Evolutionary conservation across 92 coral and sea anemone species (phyloP).

Genomic region (Phenganax subtilis): DNA sequence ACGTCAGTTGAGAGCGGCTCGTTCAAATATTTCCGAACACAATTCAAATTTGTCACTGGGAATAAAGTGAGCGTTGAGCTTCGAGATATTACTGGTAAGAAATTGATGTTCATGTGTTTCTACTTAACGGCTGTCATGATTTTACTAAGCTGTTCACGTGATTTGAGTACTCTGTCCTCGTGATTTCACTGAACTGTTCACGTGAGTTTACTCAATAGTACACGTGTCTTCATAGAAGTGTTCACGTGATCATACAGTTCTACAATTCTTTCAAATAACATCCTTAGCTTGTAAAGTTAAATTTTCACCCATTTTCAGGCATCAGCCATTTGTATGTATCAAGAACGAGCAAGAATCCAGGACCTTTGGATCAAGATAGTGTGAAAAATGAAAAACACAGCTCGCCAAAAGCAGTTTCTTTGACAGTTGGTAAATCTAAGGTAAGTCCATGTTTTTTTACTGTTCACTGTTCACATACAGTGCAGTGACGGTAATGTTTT

Average conservation of each 20-base stretch:
- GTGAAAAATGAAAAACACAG: slow-evolving; percentile 62
- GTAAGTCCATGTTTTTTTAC: background rate
- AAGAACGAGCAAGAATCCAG: slow-evolving; percentile 66
- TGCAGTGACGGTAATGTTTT: background rate
- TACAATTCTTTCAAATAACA: no score
- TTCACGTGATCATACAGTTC: no score
- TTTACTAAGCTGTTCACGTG: no score
- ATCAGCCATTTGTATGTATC: slow-evolving; percentile 83
- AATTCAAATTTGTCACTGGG: slow-evolving; percentile 54
- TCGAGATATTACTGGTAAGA: slow-evolving; percentile 65
- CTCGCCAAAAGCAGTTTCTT: slow-evolving; percentile 60
- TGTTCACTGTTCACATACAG: background rate
- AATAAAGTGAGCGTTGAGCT: slow-evolving; percentile 70
- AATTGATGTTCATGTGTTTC: background rate
- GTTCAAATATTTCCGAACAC: slow-evolving; percentile 75
- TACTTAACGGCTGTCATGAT: no score
- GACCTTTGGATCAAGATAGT: slow-evolving; percentile 72
- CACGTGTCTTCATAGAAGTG: no score
- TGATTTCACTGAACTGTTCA: no score
- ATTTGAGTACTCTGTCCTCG: no score
- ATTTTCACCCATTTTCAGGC: slow-evolving; percentile 43
- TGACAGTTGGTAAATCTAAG: background rate
- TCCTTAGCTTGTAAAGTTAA: no score
- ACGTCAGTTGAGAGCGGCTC: slow-evolving; percentile 88
- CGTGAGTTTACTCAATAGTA: no score